A percentile compares a stretch with the other conserved stretches of the same genome.
Evolutionary conservation across 2,797 vertebrate genomes (phyloP).

Genomic region (Melanotaenia maccullochi): DNA sequence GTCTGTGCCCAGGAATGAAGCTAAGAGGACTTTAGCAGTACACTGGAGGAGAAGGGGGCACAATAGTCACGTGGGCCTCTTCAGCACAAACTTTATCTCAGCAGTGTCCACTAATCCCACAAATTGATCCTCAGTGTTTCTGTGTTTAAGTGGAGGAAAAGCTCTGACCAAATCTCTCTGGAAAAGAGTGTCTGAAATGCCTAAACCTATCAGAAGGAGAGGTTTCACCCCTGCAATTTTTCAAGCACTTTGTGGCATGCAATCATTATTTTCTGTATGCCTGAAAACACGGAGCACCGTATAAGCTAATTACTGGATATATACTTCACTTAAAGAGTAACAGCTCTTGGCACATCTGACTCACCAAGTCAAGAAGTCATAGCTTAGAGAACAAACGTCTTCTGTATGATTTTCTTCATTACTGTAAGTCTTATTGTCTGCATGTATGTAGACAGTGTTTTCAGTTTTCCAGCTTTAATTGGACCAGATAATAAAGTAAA

Average conservation of each 20-base stretch:
- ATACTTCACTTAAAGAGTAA: conserved; percentile 72
- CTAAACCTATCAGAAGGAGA: conserved; percentile 72
- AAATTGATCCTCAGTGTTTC: conserved; percentile 74
- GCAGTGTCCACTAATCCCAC: conserved; percentile 73
- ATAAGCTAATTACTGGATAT: conserved; percentile 77
- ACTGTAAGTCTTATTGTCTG: neutral
- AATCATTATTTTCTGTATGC: conserved; percentile 73
- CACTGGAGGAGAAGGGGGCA: conserved; percentile 47
- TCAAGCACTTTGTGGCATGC: conserved; percentile 51
- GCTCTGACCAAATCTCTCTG: conserved; percentile 64
- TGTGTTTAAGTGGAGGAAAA: conserved; percentile 63
- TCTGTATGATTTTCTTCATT: neutral
- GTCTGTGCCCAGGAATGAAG: conserved; percentile 64
- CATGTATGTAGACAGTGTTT: neutral
- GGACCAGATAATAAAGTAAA: neutral
- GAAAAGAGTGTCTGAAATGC: conserved; percentile 69
- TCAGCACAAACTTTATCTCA: conserved; percentile 72
- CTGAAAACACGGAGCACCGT: conserved; percentile 63
- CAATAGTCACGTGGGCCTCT: conserved; percentile 63
- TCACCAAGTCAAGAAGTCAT: conserved; percentile 61
- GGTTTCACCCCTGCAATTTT: conserved; percentile 56
- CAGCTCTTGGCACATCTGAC: conserved; percentile 71
- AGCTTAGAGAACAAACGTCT: conserved; percentile 51
- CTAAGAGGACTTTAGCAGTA: conserved; percentile 73
- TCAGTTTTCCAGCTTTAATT: neutral